A percentile compares a stretch with the other conserved stretches of the same genome.
Conservation (phyloP, 1,140 invertebrate species). For the Caenorhabditis briggsae region DNA sequence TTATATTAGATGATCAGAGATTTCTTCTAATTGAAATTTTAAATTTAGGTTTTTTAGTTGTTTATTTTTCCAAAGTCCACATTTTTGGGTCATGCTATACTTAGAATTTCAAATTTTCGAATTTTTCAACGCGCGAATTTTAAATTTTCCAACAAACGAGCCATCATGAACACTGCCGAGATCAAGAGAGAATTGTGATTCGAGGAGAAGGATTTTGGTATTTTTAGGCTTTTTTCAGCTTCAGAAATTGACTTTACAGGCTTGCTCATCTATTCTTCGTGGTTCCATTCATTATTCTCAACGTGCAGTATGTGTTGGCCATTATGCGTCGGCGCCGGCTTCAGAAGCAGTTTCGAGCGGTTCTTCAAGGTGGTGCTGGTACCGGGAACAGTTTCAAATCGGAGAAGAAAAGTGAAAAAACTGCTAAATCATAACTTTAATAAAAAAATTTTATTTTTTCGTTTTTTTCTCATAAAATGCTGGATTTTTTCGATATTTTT, state of each 20-base stretch:
- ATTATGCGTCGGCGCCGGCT: neutral
- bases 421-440: neutral
- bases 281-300: slow-evolving; percentile 11
- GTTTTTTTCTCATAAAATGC: too few relatives aligned
- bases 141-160: neutral
- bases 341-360: slow-evolving; percentile 24
- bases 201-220: neutral
- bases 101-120: too few relatives aligned
- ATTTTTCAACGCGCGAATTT: too few relatives aligned
- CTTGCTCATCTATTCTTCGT: slow-evolving; percentile 39
- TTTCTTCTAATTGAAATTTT: neutral
- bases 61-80: neutral
- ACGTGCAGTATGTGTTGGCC: slow-evolving; percentile 7
- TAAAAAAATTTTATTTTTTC: neutral
- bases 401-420: neutral
- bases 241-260: neutral
- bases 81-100: slow-evolving; percentile 5
- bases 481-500: too few relatives aligned
- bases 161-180: neutral
- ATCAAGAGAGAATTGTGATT: neutral
- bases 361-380: neutral
- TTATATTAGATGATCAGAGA: slow-evolving; percentile 17
- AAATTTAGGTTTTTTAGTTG: neutral
- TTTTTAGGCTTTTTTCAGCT: neutral
- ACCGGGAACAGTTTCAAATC: too few relatives aligned